Evolutionary conservation across 2,888 invertebrate genomes (phyloP).

Genomic region (Chrysodeixis includens): DNA sequence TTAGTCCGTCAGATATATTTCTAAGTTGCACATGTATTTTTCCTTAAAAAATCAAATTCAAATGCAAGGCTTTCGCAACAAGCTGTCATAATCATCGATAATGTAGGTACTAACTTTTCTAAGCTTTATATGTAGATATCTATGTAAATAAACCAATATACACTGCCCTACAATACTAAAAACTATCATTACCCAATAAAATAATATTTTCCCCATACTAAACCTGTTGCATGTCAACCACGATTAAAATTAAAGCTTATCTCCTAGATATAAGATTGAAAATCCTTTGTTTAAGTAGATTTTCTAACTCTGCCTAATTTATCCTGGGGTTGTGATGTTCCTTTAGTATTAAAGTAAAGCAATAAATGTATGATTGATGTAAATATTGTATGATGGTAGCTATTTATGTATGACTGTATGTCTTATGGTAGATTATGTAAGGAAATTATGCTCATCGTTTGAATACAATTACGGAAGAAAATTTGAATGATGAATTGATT

Average conservation of each 20-base stretch:
- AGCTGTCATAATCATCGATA: not conserved
- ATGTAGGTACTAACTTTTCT: not conserved
- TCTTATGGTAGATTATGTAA: not conserved
- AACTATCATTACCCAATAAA: not conserved
- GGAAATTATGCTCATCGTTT: slow-evolving; percentile 14
- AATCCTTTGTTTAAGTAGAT: slow-evolving; percentile 35
- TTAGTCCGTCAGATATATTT: too few relatives aligned
- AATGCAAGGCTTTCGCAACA: too few relatives aligned
- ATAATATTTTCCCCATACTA: slow-evolving; percentile 6
- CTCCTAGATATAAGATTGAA: slow-evolving; percentile 10
- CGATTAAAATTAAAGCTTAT: slow-evolving; percentile 21
- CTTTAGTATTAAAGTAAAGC: slow-evolving; percentile 49
- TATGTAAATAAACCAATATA: not conserved
- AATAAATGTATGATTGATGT: slow-evolving; percentile 53
- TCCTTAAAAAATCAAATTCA: too few relatives aligned
- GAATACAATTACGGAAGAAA: not conserved
- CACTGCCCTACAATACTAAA: slow-evolving; percentile 1
- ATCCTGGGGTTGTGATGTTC: slow-evolving; percentile 72
- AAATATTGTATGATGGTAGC: slow-evolving; percentile 38
- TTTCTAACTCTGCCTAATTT: slow-evolving; percentile 50
- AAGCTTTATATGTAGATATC: not conserved
- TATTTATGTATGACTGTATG: slow-evolving; percentile 29
- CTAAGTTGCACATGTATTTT: too few relatives aligned
- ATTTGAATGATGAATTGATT: too few relatives aligned
- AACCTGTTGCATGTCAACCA: slow-evolving; percentile 19